These are phyloP conservation scores for Dicaeum eximium DNA, from an alignment of 2,113 vertebrate species.

Conservation along the genomic window DNA sequence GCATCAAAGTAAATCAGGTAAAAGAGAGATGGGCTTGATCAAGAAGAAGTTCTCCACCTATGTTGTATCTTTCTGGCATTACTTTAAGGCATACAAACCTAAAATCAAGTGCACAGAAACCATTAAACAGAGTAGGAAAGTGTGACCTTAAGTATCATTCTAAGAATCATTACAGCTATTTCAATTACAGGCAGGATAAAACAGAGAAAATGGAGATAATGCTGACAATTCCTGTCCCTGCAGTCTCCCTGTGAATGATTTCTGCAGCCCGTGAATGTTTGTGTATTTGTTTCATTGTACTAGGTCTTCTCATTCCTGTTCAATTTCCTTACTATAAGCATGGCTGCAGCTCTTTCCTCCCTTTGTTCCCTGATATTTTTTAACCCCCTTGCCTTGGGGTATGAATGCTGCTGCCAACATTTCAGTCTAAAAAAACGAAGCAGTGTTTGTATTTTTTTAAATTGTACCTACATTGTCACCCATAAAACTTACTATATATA, in stretches of 20 bases:
- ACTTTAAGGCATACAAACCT: not conserved
- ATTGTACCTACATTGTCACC: slow-evolving; percentile 3
- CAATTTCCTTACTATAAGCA: not conserved
- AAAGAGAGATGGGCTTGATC: not conserved
- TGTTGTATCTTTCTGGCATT: not conserved
- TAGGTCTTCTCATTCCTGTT: not conserved
- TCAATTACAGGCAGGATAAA: not conserved
- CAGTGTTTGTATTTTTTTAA: not conserved
- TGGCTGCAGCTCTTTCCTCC: not conserved
- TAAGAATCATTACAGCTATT: not conserved
- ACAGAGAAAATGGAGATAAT: not conserved
- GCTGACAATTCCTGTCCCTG: not conserved
- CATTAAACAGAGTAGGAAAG: not conserved
- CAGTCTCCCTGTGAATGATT: not conserved
- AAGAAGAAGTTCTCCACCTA: not conserved
- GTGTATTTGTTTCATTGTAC: not conserved
- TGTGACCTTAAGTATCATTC: not conserved
- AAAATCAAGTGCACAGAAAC: not conserved
- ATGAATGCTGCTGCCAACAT: not conserved
- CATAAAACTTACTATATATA: not conserved
- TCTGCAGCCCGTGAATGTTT: not conserved
- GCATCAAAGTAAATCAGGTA: not conserved
- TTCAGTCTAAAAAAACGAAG: not conserved
- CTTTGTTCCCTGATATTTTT: not conserved
- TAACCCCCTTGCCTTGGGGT: not conserved